A percentile compares a stretch with the other conserved stretches of the same genome.
phyloP scores from a whole-genome alignment of 2,113 vertebrate genomes.

The Sylvia atricapilla region DNA sequence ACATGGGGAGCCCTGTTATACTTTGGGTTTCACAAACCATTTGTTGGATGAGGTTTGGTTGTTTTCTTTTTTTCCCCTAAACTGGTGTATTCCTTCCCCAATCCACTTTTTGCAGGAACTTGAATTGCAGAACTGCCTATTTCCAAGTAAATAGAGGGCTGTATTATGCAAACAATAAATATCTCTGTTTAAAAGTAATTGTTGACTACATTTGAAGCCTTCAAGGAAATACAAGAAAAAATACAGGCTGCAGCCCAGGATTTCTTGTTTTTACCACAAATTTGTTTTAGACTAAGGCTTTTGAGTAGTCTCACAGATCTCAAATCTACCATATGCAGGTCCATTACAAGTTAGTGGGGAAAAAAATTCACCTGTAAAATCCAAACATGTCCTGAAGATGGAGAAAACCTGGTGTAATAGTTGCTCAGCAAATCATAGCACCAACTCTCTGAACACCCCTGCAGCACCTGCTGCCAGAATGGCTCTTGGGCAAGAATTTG shows the following conservation, averaged over 20 bases:
- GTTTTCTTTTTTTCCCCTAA: not conserved
- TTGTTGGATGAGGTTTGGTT: not conserved
- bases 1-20: not conserved
- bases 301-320: not conserved
- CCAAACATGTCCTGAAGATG: not conserved
- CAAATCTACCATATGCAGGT: not conserved
- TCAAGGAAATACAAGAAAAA: not conserved
- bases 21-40: not conserved
- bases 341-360: not conserved
- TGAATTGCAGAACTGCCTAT: not conserved
- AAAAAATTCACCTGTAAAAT: not conserved
- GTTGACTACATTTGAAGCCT: not conserved
- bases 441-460: not conserved
- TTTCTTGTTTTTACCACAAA: constrained; percentile 27
- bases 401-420: not conserved
- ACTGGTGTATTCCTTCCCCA: not conserved
- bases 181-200: constrained; percentile 1
- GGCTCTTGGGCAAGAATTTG: not conserved
- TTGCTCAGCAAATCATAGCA: not conserved
- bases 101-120: not conserved
- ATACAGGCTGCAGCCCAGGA: not conserved
- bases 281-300: not conserved
- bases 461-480: not conserved
- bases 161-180: not conserved
- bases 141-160: not conserved